Conservation (phyloP, 2,113 vertebrate genomes). For the Chroicocephalus ridibundus region DNA sequence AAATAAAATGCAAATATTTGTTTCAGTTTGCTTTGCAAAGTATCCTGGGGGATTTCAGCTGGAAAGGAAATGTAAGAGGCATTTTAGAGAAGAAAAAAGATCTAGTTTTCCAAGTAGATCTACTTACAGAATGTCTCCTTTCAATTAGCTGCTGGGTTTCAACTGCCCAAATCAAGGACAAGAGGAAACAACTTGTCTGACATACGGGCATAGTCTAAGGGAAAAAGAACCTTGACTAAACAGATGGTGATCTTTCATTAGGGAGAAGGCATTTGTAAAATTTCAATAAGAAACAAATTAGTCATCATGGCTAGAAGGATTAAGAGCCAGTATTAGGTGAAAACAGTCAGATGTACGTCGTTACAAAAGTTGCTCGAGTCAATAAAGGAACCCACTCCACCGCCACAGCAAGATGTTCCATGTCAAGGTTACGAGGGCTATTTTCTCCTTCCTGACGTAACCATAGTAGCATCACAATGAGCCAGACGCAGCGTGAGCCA, state of each 20-base stretch:
- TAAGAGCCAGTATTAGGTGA: background rate
- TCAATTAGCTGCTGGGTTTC: slow-evolving; percentile 65
- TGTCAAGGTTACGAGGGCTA: slow-evolving; percentile 41
- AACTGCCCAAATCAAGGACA: slow-evolving; percentile 57
- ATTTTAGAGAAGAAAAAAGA: background rate
- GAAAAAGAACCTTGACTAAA: slow-evolving; percentile 58
- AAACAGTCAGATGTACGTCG: background rate
- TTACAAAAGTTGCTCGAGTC: background rate
- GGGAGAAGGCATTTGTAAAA: slow-evolving; percentile 45
- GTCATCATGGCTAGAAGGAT: slow-evolving; percentile 21
- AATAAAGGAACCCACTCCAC: background rate
- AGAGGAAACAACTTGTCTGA: slow-evolving; percentile 4
- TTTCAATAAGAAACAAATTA: slow-evolving; percentile 37
- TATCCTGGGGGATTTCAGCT: background rate
- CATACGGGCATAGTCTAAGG: background rate
- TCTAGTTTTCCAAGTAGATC: background rate
- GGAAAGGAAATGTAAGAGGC: background rate
- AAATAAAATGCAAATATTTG: background rate
- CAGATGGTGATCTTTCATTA: slow-evolving; percentile 61
- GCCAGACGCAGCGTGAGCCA: background rate
- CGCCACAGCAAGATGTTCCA: background rate
- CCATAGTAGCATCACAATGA: slow-evolving; percentile 50
- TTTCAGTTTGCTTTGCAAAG: background rate
- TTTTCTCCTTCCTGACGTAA: slow-evolving; percentile 49
- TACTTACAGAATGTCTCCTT: background rate